These are phyloP conservation scores for Eulemur coronatus DNA, from an alignment of 2,797 vertebrate genomes.

Conservation along the genomic window DNA sequence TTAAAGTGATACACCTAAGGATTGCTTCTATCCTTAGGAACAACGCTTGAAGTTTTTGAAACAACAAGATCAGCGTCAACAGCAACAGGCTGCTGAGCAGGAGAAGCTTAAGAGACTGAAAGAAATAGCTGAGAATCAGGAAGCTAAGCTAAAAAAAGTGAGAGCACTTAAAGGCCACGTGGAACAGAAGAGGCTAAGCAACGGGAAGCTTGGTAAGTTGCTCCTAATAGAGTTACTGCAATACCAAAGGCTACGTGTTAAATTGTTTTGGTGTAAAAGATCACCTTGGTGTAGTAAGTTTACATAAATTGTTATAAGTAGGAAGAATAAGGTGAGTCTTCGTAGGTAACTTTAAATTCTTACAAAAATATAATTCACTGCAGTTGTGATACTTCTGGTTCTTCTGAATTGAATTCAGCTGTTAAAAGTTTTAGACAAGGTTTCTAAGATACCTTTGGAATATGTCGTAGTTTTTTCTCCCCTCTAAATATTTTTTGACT, in stretches of 20 bases:
- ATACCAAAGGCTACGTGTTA: rapidly evolving
- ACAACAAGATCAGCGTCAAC: constrained; percentile 94
- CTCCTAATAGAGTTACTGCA: rapidly evolving
- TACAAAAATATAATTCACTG: neutral
- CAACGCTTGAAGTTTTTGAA: constrained; percentile 95
- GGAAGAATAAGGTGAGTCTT: neutral
- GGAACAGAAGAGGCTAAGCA: constrained; percentile 95
- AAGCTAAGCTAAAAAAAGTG: constrained; percentile 94
- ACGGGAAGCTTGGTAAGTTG: constrained; percentile 92
- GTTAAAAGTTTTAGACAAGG: neutral
- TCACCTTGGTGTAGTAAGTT: rapidly evolving
- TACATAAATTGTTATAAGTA: neutral
- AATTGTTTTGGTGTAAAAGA: too few relatives aligned
- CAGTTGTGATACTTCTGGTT: neutral
- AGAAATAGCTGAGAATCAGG: constrained; percentile 94
- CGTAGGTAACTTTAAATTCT: neutral
- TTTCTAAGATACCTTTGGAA: constrained; percentile 8
- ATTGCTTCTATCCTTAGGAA: constrained; percentile 85
- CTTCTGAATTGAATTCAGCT: neutral
- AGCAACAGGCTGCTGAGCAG: constrained; percentile 91
- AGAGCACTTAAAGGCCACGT: constrained; percentile 93
- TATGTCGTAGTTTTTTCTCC: neutral
- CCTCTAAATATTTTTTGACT: neutral
- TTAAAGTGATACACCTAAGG: neutral
- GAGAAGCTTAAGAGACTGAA: constrained; percentile 91